Base-by-base conservation (phyloP, 2,888 invertebrate genomes). In the Lomographa bimaculata region DNA sequence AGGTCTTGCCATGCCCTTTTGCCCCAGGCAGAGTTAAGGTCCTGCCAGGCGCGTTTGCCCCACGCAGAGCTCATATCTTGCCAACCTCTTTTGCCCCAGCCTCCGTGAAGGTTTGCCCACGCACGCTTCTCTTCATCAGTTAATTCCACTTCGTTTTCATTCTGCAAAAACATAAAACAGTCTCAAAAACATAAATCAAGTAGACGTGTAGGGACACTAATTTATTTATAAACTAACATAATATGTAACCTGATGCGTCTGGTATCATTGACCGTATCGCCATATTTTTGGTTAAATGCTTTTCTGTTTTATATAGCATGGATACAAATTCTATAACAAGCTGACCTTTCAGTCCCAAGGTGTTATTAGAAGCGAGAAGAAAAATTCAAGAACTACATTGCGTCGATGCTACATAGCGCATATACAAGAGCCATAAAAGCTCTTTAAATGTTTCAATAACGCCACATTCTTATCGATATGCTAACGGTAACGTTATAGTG, bases 41-140 rank as follows among this genome's bases (percentile, higher is more conserved):
- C 90, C 54, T 90, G 89, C 92, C 92, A 92, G 9, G 86, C 91
- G 11, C 92, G 78, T 57, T 93, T 93, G 24, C 92, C 92, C 90
- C 90, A 90, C 39, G 86, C 89, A 0, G 79, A 75, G 59, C 90
- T 91, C 33, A 92, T 69, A 60, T 90, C 91, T 50, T 87, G 87
- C 92, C 91, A 92, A 14, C 86, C 91, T 7, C 91, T 68, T 53
- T 91, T 91, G 6, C 91, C 92, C 76, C 91, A 90, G 24, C 89
- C 89, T 24, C 91, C 91, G 53, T 91, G 86, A 45, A 91, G 76
- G 56, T 84, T 90, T 25, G 90, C 83, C 92, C 92, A 92, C 25
- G 91, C 92, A 25, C 92, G 75, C 64, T 93, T 93, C 9, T 91
- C 91, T 74, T 91, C 90, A 21, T 90, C 90, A 23, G 84, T 79